Evolutionary conservation across 2,888 invertebrate genomes (phyloP).

Genomic region (Tenodera sinensis): DNA sequence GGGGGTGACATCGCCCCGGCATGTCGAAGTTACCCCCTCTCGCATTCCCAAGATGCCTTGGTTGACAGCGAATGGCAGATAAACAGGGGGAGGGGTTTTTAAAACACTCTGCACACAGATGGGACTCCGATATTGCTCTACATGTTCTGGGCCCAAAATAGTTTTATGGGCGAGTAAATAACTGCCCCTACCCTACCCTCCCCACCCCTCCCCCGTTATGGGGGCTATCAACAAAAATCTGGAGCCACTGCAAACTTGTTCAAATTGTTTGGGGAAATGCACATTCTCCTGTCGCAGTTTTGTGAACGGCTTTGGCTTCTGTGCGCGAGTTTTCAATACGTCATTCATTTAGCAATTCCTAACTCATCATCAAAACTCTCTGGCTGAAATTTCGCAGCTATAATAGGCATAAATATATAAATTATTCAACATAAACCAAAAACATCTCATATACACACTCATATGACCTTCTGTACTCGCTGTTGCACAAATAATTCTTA

Average conservation of each 20-base stretch:
- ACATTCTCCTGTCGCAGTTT: background rate
- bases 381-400: too few relatives aligned
- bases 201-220: background rate
- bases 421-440: too few relatives aligned
- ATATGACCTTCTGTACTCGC: too few relatives aligned
- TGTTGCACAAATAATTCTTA: too few relatives aligned
- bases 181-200: too few relatives aligned
- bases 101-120: background rate
- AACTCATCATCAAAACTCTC: too few relatives aligned
- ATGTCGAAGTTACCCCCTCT: background rate
- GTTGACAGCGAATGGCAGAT: constrained; percentile 1
- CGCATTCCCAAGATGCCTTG: constrained; percentile 9
- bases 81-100: background rate
- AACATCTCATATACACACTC: too few relatives aligned
- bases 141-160: background rate
- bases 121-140: background rate
- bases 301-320: too few relatives aligned
- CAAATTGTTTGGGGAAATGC: background rate
- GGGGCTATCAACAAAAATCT: background rate
- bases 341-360: too few relatives aligned
- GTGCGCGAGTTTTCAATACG: too few relatives aligned
- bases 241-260: background rate
- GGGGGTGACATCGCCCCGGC: background rate
- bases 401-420: too few relatives aligned
- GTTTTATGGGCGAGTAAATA: background rate